Base-by-base conservation (phyloP, 2,113 vertebrate genomes). In the Otolemur garnettii region DNA sequence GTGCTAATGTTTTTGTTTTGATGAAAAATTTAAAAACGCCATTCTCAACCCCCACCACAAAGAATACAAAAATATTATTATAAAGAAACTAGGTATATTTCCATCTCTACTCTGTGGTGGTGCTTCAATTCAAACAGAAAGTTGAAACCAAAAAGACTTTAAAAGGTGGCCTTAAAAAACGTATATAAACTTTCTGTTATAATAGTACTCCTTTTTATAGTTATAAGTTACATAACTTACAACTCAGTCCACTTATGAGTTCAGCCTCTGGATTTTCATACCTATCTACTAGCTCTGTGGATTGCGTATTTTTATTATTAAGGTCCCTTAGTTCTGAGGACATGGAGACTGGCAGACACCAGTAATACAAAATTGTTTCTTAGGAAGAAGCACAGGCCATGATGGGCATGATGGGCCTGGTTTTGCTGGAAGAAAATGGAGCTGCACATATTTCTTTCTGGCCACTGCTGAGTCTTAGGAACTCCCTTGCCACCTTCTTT, bases 1-100 rank as follows among this genome's bases (percentile, higher is more conserved):
- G 19, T 59, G 57, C 69, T 87, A 55, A 82, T 93, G 22, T 93
- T 97, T 97, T 89, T 96, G 81, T 96, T 96, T 88, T 88, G 89
- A 91, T 94, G 83, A 91, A 87, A 95, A 95, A 50, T 83, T 94
- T 86, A 5, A 89, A 96, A 95, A 57, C 68, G 86, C 50, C 42
- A 7, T 42, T 82, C 26, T 64, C 53, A 77, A 10, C 50, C 42
- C 68, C 69, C 15, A 18, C 92, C 87, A 78, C 72, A 92, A 87
- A 91, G 91, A 93, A 78, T 60, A 84, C 28, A 75, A 86, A 96
- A 93, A 93, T 80, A 94, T 89, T 94, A 83, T 90, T 77, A 11
- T 79, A 95, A 91, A 95, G 94, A 96, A 96, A 72, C 74, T 85
- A 77, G 86, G 85, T 64, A 8, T 69, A 35, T 74, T 86, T 93